phyloP scores from a whole-genome alignment of 2,888 invertebrate species.

The Smittia aterrima region DNA sequence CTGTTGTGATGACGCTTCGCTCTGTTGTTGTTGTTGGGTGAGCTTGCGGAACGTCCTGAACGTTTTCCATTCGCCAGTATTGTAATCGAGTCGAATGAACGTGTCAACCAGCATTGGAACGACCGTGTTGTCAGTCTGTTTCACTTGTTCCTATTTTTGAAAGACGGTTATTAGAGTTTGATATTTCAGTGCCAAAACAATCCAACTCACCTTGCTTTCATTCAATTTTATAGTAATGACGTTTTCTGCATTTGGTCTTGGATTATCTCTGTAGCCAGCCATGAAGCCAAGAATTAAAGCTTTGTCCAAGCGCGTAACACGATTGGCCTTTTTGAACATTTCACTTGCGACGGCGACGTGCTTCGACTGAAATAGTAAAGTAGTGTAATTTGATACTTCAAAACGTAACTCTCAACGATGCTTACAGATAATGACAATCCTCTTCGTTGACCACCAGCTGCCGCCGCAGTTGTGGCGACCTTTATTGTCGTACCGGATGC shows the following conservation, averaged over 20 bases:
- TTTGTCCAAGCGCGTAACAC: constrained; percentile 94
- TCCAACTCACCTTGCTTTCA: constrained; percentile 69
- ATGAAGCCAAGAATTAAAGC: constrained; percentile 96
- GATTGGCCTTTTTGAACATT: constrained; percentile 94
- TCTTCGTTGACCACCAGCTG: constrained; percentile 45
- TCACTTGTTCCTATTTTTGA: constrained; percentile 73
- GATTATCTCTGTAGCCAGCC: constrained; percentile 97
- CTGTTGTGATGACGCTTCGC: constrained; percentile 33
- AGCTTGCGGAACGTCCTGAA: constrained; percentile 85
- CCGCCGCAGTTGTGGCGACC: constrained; percentile 41
- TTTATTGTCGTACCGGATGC: constrained; percentile 53
- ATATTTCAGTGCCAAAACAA: constrained; percentile 22
- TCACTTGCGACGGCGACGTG: constrained; percentile 97
- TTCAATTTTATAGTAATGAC: constrained; percentile 94
- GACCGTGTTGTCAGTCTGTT: constrained; percentile 79
- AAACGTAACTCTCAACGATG: constrained; percentile 27
- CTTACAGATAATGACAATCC: constrained; percentile 53
- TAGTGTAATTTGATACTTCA: background rate
- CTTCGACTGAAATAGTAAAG: constrained; percentile 68
- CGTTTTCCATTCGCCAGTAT: constrained; percentile 94
- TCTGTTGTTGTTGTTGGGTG: constrained; percentile 54
- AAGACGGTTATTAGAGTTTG: background rate
- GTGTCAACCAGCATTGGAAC: constrained; percentile 66
- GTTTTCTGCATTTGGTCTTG: constrained; percentile 94
- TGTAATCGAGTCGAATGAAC: constrained; percentile 98